Evolutionary conservation across 2,797 vertebrate genomes (phyloP), one percentile per base, ranked within the genome.

Genomic region (Brachyalestes nurse): DNA sequence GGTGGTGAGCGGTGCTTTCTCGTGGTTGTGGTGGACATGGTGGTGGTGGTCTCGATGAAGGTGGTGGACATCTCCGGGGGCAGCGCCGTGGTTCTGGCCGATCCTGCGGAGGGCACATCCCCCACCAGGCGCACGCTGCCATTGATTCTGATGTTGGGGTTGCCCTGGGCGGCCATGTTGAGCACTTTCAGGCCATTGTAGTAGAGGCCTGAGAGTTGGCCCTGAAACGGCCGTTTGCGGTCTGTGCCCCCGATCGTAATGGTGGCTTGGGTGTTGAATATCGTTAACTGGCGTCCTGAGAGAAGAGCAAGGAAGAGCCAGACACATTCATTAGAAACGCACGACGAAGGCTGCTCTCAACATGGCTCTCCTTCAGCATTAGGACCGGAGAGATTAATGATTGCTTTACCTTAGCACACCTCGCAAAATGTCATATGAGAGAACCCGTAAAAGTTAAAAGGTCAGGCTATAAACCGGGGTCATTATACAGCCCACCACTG

Each of bases 181-280:
- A 99, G 92, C 86, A 99, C 97, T 90, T 99, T 99, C 38, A 99
- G 94, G 81, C 97, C 97, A 77, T 99, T 98, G 90, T 99, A 99
- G 93, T 99, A 99, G 78, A 99, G 96, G 81, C 97, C 98, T 47
- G 97, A 98, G 60, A 99, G 95, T 82, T 99, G 98, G 74, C 98
- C 98, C 94, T 99, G 98, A 90, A 97, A 99, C 40, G 97, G 96
- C 83, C 98, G 94, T 58, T 94, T 93, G 85, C 94, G 96, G 90
- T 99, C 97, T 72, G 95, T 95, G 85, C 98, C 98, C 53, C 98
- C 98, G 34, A 99, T 96, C 75, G 94, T 94, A 87, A 99, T 96
- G 87, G 97, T 95, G 76, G 97, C 97, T 93, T 99, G 98, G 89
- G 97, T 99, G 96, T 99, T 99, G 96, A 99, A 99, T 93, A 99